Evolutionary conservation across 2,113 vertebrate species (phyloP).

Genomic region (Oreotragus oreotragus): DNA sequence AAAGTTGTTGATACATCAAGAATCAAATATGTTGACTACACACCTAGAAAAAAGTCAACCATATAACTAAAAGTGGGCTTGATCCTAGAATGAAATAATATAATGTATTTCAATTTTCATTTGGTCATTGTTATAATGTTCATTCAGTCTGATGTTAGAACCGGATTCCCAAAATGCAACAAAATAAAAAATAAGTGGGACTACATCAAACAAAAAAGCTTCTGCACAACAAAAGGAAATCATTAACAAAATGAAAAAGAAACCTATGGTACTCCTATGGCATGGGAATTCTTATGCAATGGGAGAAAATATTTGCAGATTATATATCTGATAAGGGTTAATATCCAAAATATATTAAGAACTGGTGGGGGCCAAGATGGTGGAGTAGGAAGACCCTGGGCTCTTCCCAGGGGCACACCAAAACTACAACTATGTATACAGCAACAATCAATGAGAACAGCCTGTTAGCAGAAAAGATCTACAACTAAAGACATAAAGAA

Average conservation of each 20-base stretch:
- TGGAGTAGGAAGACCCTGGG: not conserved
- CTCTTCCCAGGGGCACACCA: not conserved
- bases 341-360: not conserved
- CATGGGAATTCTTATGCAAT: not conserved
- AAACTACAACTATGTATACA: not conserved
- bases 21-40: not conserved
- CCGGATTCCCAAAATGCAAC: not conserved
- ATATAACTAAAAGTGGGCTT: not conserved
- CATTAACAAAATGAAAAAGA: not conserved
- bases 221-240: not conserved
- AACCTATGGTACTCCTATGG: not conserved
- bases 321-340: not conserved
- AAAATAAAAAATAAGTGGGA: not conserved
- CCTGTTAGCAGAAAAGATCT: not conserved
- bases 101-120: not conserved
- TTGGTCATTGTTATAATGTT: not conserved
- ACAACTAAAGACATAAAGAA: not conserved
- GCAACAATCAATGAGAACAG: not conserved
- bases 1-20: not conserved
- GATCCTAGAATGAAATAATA: not conserved
- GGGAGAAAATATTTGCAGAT: not conserved
- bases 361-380: not conserved
- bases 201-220: not conserved
- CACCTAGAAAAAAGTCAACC: not conserved
- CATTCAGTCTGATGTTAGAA: not conserved